A percentile compares a stretch with the other conserved stretches of the same genome.
phyloP scores from a whole-genome alignment of 2,797 vertebrate species.

The Gymnothorax javanicus region DNA sequence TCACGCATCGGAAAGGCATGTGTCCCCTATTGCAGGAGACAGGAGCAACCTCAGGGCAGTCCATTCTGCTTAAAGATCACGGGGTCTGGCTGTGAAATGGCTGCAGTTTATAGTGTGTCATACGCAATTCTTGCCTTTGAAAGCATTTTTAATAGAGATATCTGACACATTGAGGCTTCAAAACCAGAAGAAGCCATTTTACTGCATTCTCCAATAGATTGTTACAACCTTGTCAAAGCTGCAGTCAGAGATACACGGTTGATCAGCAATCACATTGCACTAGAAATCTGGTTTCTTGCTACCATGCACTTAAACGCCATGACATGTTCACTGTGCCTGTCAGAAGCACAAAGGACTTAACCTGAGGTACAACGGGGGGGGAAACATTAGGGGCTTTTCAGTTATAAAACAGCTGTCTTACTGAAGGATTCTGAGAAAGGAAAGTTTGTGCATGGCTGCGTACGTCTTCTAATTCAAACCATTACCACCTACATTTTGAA shows the following conservation, averaged over 20 bases:
- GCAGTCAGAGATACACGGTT: background rate
- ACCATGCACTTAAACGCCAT: background rate
- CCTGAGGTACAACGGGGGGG: background rate
- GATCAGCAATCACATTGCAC: background rate
- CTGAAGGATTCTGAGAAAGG: background rate
- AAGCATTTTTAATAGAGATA: background rate
- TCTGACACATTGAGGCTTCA: background rate
- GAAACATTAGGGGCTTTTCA: background rate
- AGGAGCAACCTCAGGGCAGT: background rate
- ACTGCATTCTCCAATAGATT: background rate
- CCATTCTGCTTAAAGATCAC: background rate
- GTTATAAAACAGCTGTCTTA: background rate
- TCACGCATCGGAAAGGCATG: background rate
- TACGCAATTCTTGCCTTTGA: background rate
- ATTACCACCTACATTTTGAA: conserved; percentile 10
- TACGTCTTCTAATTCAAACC: conserved; percentile 2
- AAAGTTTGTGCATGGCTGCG: background rate
- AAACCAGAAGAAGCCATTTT: background rate
- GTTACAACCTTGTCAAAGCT: background rate
- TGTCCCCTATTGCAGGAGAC: background rate
- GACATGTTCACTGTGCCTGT: background rate
- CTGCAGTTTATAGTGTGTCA: background rate
- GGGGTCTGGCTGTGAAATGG: background rate
- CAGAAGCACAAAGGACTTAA: background rate
- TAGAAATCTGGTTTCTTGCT: background rate